Conservation (phyloP, 1,140 invertebrate species). For the Lamellibrachia luymesi region DNA sequence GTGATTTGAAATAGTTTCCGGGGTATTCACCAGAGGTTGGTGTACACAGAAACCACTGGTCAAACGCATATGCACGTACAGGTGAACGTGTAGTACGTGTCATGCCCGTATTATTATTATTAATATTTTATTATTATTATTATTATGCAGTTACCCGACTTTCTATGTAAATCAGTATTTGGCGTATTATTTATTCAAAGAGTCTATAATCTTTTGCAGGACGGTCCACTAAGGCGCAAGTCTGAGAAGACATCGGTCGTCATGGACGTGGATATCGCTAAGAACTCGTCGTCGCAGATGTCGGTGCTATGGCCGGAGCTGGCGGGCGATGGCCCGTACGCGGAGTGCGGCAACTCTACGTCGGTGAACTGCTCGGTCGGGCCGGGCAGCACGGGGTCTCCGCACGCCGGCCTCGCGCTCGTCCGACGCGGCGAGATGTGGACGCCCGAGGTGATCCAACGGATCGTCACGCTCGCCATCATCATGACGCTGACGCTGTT, state of each 20-base stretch:
- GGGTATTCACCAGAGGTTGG: too few relatives aligned
- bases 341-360: neutral
- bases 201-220: neutral
- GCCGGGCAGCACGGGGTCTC: neutral
- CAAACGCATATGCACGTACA: neutral
- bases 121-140: too few relatives aligned
- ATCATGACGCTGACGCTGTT: constrained; percentile 55
- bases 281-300: neutral
- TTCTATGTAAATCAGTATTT: neutral
- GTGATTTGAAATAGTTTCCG: too few relatives aligned
- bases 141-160: too few relatives aligned
- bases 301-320: neutral
- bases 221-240: neutral
- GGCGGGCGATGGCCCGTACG: too few relatives aligned
- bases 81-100: neutral
- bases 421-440: constrained; percentile 41
- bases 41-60: too few relatives aligned
- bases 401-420: constrained; percentile 11
- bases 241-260: neutral
- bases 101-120: too few relatives aligned
- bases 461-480: constrained; percentile 53
- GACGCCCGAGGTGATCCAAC: constrained; percentile 55
- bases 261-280: neutral
- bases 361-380: neutral
- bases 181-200: neutral